A percentile compares a stretch with the other conserved stretches of the same genome.
Evolutionary conservation across 2,888 invertebrate species (phyloP).

Genomic region (Alviniconcha strummeri): DNA sequence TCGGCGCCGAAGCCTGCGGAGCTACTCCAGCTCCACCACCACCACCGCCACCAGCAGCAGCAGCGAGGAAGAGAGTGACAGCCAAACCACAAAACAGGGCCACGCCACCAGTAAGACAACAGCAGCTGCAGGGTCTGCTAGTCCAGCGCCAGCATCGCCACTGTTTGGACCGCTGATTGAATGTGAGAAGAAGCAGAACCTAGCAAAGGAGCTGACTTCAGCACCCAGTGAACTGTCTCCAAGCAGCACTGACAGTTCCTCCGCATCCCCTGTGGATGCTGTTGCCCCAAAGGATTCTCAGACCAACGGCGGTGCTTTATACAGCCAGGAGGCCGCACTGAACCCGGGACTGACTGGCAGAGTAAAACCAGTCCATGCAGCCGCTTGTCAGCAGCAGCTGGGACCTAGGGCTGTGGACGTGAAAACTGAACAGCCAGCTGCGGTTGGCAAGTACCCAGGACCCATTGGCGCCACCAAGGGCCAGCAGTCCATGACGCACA

Average conservation of each 20-base stretch:
- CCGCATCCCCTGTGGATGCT: neutral
- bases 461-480: neutral
- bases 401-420: too few relatives aligned
- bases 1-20: constrained; percentile 44
- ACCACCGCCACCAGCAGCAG: constrained; percentile 33
- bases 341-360: too few relatives aligned
- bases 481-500: constrained; percentile 24
- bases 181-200: neutral
- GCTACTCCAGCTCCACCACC: constrained; percentile 42
- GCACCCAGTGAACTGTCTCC: constrained; percentile 8
- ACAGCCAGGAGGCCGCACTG: too few relatives aligned
- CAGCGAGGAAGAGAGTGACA: constrained; percentile 32
- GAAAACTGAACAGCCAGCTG: neutral
- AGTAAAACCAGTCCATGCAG: too few relatives aligned
- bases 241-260: neutral
- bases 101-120: neutral
- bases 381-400: too few relatives aligned
- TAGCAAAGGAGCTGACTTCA: neutral
- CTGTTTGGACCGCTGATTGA: constrained; percentile 24
- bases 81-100: constrained; percentile 2
- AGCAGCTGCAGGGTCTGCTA: neutral
- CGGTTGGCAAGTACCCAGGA: neutral
- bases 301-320: too few relatives aligned
- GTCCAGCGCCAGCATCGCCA: neutral
- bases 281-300: too few relatives aligned